phyloP scores from a whole-genome alignment of 2,113 vertebrate genomes.

The Arvicanthis niloticus region DNA sequence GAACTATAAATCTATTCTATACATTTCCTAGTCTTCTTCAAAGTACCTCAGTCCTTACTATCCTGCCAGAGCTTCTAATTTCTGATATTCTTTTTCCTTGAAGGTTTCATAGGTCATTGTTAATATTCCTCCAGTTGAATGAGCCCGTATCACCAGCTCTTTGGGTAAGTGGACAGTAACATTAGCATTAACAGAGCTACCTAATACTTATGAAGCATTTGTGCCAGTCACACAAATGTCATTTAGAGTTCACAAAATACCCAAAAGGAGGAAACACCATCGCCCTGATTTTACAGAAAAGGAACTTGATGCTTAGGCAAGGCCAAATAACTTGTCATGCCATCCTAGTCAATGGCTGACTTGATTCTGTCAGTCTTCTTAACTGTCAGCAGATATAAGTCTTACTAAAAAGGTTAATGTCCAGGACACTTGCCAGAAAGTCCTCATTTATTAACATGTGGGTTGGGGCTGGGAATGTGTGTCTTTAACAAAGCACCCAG shows the following conservation, averaged over 20 bases:
- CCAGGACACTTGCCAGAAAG: not conserved
- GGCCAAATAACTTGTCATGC: not conserved
- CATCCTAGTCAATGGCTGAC: not conserved
- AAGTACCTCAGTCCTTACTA: not conserved
- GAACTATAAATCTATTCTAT: not conserved
- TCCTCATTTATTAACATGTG: not conserved
- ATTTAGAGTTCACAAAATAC: not conserved
- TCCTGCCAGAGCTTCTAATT: not conserved
- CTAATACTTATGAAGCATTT: not conserved
- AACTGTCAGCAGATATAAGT: not conserved
- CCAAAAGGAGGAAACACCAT: not conserved
- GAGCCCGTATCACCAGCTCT: not conserved
- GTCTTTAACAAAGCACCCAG: not conserved
- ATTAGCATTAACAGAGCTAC: not conserved
- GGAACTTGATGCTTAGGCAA: slow-evolving; percentile 7
- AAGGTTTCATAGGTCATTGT: not conserved
- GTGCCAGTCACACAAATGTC: not conserved
- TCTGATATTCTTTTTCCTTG: not conserved
- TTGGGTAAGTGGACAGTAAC: not conserved
- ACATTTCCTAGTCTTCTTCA: not conserved
- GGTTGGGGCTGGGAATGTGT: not conserved
- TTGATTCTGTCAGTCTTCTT: not conserved
- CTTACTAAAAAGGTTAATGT: slow-evolving; percentile 41
- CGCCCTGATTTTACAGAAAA: not conserved
- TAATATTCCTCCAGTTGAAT: not conserved